Base-by-base conservation (phyloP, 2,113 vertebrate genomes). In the Piprites chloris region DNA sequence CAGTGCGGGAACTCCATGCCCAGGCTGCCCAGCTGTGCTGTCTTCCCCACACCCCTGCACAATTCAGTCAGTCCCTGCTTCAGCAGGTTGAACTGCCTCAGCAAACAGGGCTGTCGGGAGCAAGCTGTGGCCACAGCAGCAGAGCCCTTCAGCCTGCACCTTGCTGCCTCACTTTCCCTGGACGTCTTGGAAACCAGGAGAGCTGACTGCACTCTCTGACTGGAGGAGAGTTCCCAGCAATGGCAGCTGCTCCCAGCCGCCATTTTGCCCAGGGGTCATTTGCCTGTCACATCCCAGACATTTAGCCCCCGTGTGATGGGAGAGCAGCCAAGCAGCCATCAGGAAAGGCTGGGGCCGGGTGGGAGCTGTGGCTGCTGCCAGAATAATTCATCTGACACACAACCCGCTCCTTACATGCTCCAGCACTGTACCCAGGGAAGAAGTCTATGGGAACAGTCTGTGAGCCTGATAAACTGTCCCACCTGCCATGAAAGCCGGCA, bases 161-260 rank as follows among this genome's bases (percentile, higher is more conserved):
- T 71, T 0, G 0, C 56, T 14, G 20, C 69, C 76, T 63, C 11
- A 12, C 12, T 30, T 78, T 14, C 62, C 53, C 56, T 4, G n/a
- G 49, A 1, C 0, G 3, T 58, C 66, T 20, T 8, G 30, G 95
- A 72, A 88, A 13, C 5, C 28, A 30, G 82, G 56, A 73, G 59
- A 37, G 63, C 63, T 7, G 59, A 50, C 85, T 41, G 46, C 75
- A 6, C 18, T n/a, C n/a, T n/a, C n/a, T n/a, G n/a, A 67, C 82
- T 6, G 16, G 42, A 26, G 0, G 0, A 11, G 22, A 12, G 9
- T 66, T 72, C 12, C 73, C 30, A 18, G 92, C 80, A 6, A 71
- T 80, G 94, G 95, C 96, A 95, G 94, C 96, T 95, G 95, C 92
- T 89, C 55, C 90, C 86, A 66, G 93, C 30, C 68, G 0, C 92